Base-by-base conservation (phyloP, 2,888 invertebrate species). In the Caenorhabditis japonica region DNA sequence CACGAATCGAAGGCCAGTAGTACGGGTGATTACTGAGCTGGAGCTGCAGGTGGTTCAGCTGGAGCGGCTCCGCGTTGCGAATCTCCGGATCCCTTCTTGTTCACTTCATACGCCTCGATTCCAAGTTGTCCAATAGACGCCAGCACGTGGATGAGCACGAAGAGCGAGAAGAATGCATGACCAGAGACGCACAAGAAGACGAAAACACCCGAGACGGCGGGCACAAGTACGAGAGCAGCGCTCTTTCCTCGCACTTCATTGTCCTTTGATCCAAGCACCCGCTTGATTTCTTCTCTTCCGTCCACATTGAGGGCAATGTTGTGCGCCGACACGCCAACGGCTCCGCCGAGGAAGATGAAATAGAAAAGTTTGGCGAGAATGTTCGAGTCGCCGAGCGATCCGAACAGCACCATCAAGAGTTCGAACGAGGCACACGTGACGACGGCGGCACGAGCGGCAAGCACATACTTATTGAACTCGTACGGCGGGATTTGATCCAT, bases 401-500 rank as follows among this genome's bases (percentile, higher is more conserved):
- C 73, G 52, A 68, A 61, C 30, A 73, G 61, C n/a, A 73, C 51
- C 66, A 73, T 46, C 4, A 73, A 46, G 17, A 68, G 64, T 58
- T 73, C 73, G 38, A 73, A 68, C 7, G 73, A 55, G 15, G 73
- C 52, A 39, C 60, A 66, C 7, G 44, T 52, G 44, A 58, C 51
- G 52, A 73, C 73, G 41, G 73, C 68, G n/a, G 52, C 55, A 56
- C 73, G 66, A 21, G 66, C 66, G 19, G 55, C 49, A 44, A 61
- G 47, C 61, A 73, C 73, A 61, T 73, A 73, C 68, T 73, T 66
- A 55, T 68, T 25, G 66, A 52, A 73, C 47, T 73, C 73, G 61
- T 73, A 73, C 44, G 73, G 73, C 56, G 73, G 73, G 55, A 73
- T 73, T 66, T 72, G 72, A 64, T 72, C 59, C 62, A 72, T 62